Percentiles rank a stretch among this genome's conserved stretches.
phyloP scores from a whole-genome alignment of 2,113 vertebrate species.

The Oryzias woworae region DNA sequence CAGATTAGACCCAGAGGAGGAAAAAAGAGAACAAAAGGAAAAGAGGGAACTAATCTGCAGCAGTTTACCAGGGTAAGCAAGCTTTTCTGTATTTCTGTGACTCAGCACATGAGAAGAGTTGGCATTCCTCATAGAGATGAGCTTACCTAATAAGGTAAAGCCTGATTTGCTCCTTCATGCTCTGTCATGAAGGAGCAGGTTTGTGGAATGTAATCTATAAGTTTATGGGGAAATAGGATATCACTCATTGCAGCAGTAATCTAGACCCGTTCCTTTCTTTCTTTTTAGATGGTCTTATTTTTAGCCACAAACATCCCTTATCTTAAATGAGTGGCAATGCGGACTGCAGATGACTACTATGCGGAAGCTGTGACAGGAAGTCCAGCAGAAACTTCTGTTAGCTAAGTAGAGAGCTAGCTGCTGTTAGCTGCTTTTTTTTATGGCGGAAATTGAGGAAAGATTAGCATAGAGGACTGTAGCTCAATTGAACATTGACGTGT shows the following conservation, averaged over 20 bases:
- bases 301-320: not conserved
- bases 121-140: not conserved
- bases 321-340: not conserved
- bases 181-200: not conserved
- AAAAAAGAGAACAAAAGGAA: conserved; percentile 31
- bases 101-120: not conserved
- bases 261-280: not conserved
- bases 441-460: not conserved
- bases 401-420: conserved; percentile 20
- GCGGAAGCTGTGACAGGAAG: conserved; percentile 70
- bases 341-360: conserved; percentile 45
- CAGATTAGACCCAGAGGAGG: conserved; percentile 29
- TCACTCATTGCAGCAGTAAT: not conserved
- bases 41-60: conserved; percentile 27
- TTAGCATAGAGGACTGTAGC: conserved; percentile 9
- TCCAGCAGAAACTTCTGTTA: conserved; percentile 32
- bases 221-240: too few relatives aligned
- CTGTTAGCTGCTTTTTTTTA: not conserved
- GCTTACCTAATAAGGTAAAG: conserved; percentile 58
- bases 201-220: too few relatives aligned
- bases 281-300: not conserved
- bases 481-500: not conserved
- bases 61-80: conserved; percentile 47
- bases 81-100: not conserved
- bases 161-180: not conserved